These are phyloP conservation scores for Chrysomela aeneicollis DNA, from an alignment of 2,888 invertebrate species.

Conservation along the genomic window DNA sequence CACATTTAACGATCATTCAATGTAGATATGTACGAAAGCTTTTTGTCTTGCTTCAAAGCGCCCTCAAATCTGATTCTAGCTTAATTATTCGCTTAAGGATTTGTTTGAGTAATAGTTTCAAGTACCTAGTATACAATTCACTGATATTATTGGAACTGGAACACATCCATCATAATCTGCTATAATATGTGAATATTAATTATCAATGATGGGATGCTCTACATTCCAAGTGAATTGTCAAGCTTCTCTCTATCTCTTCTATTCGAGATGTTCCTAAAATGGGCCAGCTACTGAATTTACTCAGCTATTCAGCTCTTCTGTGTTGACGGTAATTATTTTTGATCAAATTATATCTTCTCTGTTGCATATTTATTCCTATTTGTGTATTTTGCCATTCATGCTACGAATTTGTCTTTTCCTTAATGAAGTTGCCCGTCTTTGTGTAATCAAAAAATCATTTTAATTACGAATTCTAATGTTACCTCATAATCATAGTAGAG, in stretches of 20 bases:
- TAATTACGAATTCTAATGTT: slow-evolving; percentile 23
- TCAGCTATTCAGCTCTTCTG: background rate
- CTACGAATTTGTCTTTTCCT: slow-evolving; percentile 9
- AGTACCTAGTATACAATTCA: too few relatives aligned
- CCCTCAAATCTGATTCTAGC: too few relatives aligned
- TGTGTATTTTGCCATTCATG: slow-evolving; percentile 21
- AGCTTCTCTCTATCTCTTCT: too few relatives aligned
- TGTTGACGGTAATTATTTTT: background rate
- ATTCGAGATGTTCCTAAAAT: too few relatives aligned
- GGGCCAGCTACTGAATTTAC: too few relatives aligned
- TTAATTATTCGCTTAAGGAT: too few relatives aligned
- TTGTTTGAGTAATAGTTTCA: too few relatives aligned
- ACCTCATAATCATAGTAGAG: slow-evolving; percentile 25
- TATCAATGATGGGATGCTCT: background rate
- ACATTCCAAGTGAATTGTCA: background rate
- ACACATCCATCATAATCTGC: too few relatives aligned
- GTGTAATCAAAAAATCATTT: slow-evolving; percentile 22
- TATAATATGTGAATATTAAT: background rate
- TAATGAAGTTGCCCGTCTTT: slow-evolving; percentile 21
- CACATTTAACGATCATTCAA: too few relatives aligned
- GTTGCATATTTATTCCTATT: slow-evolving; percentile 12
- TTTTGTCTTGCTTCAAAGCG: too few relatives aligned
- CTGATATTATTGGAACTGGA: too few relatives aligned
- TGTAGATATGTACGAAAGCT: too few relatives aligned
- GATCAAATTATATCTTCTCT: slow-evolving; percentile 1